These are phyloP conservation scores for Liopterus haemorrhoidalis DNA, from an alignment of 2,888 invertebrate genomes.

Conservation along the genomic window DNA sequence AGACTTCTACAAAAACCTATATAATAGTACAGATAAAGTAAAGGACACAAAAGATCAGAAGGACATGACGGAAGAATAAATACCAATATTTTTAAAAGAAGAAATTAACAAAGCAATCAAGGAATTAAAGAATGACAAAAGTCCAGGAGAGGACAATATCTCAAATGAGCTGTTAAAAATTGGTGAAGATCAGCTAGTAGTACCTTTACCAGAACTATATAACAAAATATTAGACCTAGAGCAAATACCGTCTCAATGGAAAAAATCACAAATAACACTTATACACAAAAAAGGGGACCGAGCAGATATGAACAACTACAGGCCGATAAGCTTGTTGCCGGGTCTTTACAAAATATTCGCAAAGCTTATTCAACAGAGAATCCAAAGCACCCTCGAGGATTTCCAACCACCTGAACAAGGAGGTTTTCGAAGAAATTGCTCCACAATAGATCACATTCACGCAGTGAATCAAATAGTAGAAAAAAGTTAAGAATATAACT, in stretches of 20 bases:
- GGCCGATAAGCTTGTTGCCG: constrained; percentile 17
- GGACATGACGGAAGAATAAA: background rate
- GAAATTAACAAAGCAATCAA: constrained; percentile 7
- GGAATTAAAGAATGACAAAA: constrained; percentile 6
- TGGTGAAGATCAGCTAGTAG: constrained; percentile 1
- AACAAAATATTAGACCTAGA: constrained; percentile 2
- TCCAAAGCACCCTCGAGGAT: background rate
- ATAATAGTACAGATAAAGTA: background rate
- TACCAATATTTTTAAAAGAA: background rate
- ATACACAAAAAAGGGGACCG: constrained; percentile 15
- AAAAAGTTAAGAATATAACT: background rate
- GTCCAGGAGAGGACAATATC: constrained; percentile 5
- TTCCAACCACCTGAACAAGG: constrained; percentile 3
- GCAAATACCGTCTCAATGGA: constrained; percentile 9
- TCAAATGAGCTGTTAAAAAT: constrained; percentile 5
- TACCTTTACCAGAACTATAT: background rate
- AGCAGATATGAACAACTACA: constrained; percentile 19
- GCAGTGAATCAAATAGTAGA: constrained; percentile 5
- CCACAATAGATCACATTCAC: constrained; percentile 4
- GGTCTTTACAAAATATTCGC: constrained; percentile 9
- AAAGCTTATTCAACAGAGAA: constrained; percentile 11
- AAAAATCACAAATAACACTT: constrained; percentile 13
- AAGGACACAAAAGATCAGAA: background rate
- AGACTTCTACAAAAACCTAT: background rate
- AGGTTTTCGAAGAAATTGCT: constrained; percentile 2